A percentile compares a stretch with the other conserved stretches of the same genome.
Evolutionary conservation across 1,140 invertebrate genomes (phyloP).

Genomic region (Proctacanthus coquilletti): DNA sequence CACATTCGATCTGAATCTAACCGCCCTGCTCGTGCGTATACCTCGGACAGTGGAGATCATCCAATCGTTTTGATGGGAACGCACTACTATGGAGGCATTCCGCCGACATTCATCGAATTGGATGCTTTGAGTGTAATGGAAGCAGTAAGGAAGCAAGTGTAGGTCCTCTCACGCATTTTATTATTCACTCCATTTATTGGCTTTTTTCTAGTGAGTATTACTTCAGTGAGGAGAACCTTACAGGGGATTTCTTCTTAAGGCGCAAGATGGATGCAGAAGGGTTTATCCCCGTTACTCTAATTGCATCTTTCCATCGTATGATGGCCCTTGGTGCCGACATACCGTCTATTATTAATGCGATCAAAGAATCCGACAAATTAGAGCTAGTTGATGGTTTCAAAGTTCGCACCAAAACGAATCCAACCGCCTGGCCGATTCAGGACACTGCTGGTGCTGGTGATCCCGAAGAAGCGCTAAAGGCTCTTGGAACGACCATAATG

Average conservation of each 20-base stretch:
- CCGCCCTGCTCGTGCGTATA: slow-evolving; percentile 28
- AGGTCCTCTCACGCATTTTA: slow-evolving; percentile 29
- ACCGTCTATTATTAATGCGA: slow-evolving; percentile 62
- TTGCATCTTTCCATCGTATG: slow-evolving; percentile 91
- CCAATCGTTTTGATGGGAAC: slow-evolving; percentile 45
- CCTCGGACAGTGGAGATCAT: slow-evolving; percentile 22
- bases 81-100: slow-evolving; percentile 32
- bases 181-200: slow-evolving; percentile 1
- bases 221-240: slow-evolving; percentile 93
- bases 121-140: slow-evolving; percentile 48
- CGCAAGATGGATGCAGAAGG: slow-evolving; percentile 93
- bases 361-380: slow-evolving; percentile 64
- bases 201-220: slow-evolving; percentile 83
- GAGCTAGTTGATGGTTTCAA: slow-evolving; percentile 65
- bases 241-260: slow-evolving; percentile 89
- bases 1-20: slow-evolving; percentile 25
- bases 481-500: slow-evolving; percentile 26
- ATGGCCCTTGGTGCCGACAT: slow-evolving; percentile 75
- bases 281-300: slow-evolving; percentile 79
- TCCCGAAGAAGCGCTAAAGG: not conserved
- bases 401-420: slow-evolving; percentile 66
- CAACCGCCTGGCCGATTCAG: slow-evolving; percentile 71
- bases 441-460: slow-evolving; percentile 30
- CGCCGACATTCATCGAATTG: slow-evolving; percentile 34
- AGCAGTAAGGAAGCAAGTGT: slow-evolving; percentile 73